phyloP scores from a whole-genome alignment of 2,888 invertebrate genomes.

The Hedychridium roseum region DNA sequence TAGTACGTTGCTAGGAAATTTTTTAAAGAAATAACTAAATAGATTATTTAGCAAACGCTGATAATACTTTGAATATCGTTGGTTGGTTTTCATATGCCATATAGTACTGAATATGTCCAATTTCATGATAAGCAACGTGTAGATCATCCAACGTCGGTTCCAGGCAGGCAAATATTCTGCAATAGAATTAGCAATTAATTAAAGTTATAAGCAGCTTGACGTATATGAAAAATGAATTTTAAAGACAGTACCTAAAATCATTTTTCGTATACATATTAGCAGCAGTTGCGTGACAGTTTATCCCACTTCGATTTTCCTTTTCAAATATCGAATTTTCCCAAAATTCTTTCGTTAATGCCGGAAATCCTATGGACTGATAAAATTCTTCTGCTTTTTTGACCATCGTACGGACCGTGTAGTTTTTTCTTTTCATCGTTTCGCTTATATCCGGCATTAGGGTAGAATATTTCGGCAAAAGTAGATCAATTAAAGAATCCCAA shows the following conservation, averaged over 20 bases:
- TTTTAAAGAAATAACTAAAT: too few relatives aligned
- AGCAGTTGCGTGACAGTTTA: constrained; percentile 74
- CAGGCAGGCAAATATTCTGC: constrained; percentile 73
- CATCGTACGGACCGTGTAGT: constrained; percentile 71
- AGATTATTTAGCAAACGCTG: not conserved
- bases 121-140: constrained; percentile 75
- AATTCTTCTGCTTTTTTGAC: constrained; percentile 73
- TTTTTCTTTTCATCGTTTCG: constrained; percentile 65
- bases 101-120: constrained; percentile 79
- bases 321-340: constrained; percentile 71
- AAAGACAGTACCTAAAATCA: constrained; percentile 71
- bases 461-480: constrained; percentile 66
- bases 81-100: constrained; percentile 74
- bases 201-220: not conserved
- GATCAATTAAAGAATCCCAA: constrained; percentile 70
- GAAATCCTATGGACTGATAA: constrained; percentile 72
- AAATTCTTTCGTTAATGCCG: constrained; percentile 70
- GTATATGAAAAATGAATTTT: too few relatives aligned
- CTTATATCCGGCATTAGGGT: constrained; percentile 65
- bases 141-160: constrained; percentile 70
- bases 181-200: constrained; percentile 43
- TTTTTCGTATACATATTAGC: constrained; percentile 74
- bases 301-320: constrained; percentile 56
- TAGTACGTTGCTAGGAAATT: not conserved
- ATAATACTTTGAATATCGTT: constrained; percentile 69